Percentiles rank a stretch among this genome's conserved stretches.
Conservation (phyloP, 2,113 vertebrate genomes). For the Danio rerio region DNA sequence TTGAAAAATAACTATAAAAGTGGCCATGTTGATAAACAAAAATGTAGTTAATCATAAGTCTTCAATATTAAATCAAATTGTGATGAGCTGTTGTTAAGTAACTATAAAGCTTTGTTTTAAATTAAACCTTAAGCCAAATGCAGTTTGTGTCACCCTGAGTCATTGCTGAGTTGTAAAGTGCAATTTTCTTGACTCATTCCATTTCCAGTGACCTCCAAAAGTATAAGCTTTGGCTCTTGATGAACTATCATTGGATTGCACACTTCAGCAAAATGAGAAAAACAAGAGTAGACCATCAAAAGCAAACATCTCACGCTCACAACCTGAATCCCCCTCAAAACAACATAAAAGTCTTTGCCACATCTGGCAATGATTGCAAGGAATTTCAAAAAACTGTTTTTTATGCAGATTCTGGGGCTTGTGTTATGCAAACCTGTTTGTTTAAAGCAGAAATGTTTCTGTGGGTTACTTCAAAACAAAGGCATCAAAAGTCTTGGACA, state of each 20-base stretch:
- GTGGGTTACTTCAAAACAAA: conserved; percentile 23
- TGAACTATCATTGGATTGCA: background rate
- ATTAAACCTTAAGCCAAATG: conserved; percentile 13
- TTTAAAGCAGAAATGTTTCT: background rate
- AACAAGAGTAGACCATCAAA: background rate
- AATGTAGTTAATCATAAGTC: background rate
- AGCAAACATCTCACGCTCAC: background rate
- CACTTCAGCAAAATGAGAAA: background rate
- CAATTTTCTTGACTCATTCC: conserved; percentile 9
- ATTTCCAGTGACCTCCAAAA: background rate
- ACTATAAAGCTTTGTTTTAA: background rate
- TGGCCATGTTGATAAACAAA: background rate
- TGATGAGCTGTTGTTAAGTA: background rate
- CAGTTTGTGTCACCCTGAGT: background rate
- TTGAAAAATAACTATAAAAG: background rate
- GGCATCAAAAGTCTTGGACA: background rate
- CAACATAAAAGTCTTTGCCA: background rate
- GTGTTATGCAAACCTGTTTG: background rate
- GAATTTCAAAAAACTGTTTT: background rate
- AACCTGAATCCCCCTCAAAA: background rate
- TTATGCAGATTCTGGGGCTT: background rate
- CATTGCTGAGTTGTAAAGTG: background rate
- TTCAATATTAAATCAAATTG: background rate
- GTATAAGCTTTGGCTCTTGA: background rate
- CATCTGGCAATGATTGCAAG: conserved; percentile 10